phyloP scores from a whole-genome alignment of 1,140 invertebrate genomes.

The Drosophila orosa region DNA sequence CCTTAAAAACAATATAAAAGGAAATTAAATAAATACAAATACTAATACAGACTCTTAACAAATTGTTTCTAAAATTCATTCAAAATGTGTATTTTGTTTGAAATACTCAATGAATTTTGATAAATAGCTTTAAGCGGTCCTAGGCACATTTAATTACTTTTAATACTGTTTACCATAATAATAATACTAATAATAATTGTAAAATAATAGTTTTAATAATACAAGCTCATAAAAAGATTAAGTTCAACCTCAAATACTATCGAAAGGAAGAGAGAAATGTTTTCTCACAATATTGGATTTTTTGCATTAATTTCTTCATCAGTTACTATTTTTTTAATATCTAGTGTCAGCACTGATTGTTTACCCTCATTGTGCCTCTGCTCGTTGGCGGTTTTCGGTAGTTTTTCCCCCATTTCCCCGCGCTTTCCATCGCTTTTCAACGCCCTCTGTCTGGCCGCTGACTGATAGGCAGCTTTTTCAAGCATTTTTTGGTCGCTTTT shows the following conservation, averaged over 20 bases:
- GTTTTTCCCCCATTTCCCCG: constrained; percentile 14
- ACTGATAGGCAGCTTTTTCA: constrained; percentile 47
- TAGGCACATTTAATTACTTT: not conserved
- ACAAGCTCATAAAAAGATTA: not conserved
- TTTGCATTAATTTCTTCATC: not conserved
- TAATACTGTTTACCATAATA: not conserved
- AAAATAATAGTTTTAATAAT: not conserved
- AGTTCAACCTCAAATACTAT: not conserved
- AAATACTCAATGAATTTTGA: not conserved
- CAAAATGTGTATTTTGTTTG: not conserved
- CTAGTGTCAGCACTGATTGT: not conserved
- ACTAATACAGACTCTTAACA: not conserved
- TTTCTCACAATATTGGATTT: not conserved
- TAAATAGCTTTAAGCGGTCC: not conserved
- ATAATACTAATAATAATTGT: not conserved
- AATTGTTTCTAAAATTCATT: not conserved
- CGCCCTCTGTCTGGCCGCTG: constrained; percentile 33
- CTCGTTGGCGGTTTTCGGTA: constrained; percentile 37
- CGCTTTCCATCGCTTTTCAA: constrained; percentile 23
- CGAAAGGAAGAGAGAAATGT: not conserved
- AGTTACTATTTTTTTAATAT: not conserved
- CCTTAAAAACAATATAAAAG: not conserved
- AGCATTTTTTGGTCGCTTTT: constrained; percentile 36
- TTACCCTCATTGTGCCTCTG: constrained; percentile 2
- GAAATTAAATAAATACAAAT: not conserved